Evolutionary conservation across 2,113 vertebrate genomes (phyloP).

Genomic region (Erpornis zantholeuca): DNA sequence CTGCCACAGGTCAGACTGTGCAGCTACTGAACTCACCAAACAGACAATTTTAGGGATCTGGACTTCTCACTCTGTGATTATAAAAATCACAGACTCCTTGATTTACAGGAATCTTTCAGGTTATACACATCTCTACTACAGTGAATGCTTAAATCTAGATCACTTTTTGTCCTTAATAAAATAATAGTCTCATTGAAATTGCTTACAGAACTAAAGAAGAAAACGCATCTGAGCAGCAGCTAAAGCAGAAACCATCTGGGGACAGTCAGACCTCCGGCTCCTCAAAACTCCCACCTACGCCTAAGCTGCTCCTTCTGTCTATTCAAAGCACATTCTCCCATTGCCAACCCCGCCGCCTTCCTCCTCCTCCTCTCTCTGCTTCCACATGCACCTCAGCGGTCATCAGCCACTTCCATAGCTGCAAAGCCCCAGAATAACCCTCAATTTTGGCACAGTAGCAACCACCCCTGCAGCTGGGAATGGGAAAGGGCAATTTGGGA

Average conservation of each 20-base stretch:
- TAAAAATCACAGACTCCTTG: neutral
- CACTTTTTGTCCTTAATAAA: neutral
- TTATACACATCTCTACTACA: neutral
- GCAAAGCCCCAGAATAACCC: neutral
- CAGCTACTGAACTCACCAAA: neutral
- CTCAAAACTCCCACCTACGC: neutral
- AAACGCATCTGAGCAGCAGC: neutral
- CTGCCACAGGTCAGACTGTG: neutral
- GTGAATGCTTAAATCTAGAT: neutral
- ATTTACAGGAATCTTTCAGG: neutral
- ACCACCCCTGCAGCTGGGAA: neutral
- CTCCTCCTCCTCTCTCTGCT: neutral
- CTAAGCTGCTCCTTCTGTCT: neutral
- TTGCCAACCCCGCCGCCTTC: neutral
- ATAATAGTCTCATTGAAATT: neutral
- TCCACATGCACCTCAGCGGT: fast-evolving
- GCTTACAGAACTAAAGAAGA: neutral
- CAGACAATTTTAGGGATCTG: neutral
- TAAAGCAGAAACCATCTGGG: neutral
- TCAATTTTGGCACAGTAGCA: neutral
- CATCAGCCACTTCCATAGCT: neutral
- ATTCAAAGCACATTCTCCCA: neutral
- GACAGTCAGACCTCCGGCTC: neutral
- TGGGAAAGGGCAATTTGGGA: neutral
- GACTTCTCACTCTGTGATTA: neutral